Evolutionary conservation across 2,113 vertebrate species (phyloP).

Genomic region (Sinocyclocheilus rhinocerous): DNA sequence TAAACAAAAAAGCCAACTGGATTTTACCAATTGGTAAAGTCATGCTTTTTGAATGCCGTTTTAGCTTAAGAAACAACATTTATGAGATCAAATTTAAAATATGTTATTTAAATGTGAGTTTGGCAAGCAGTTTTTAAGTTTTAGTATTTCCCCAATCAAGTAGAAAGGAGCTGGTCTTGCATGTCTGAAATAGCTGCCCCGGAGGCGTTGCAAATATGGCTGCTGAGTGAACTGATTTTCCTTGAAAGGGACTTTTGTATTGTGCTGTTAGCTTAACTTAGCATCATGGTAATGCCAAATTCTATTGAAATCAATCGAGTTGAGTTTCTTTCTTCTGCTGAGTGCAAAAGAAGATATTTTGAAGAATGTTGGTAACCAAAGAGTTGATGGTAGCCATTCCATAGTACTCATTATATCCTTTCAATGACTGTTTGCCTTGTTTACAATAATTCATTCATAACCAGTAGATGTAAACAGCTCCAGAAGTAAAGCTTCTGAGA

Average conservation of each 20-base stretch:
- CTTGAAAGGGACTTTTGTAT: background rate
- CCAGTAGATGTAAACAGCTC: background rate
- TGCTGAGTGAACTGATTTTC: background rate
- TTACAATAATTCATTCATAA: background rate
- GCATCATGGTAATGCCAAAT: background rate
- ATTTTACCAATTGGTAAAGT: no score
- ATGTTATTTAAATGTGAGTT: no score
- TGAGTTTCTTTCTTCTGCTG: no score
- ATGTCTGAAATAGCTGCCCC: background rate
- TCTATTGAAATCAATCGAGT: background rate
- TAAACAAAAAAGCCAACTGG: no score
- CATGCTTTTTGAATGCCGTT: no score
- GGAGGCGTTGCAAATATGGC: background rate
- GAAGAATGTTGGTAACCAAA: no score
- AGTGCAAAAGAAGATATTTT: no score
- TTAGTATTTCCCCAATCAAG: no score
- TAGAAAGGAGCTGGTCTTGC: background rate
- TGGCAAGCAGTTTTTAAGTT: no score
- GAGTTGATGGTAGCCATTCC: no score
- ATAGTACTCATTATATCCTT: background rate
- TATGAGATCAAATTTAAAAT: no score
- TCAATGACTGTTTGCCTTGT: background rate
- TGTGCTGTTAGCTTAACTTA: background rate
- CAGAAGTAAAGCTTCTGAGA: slow-evolving; percentile 38
- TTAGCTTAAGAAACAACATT: no score